phyloP scores from a whole-genome alignment of 2,113 vertebrate genomes.

The Macquaria ambigua region DNA sequence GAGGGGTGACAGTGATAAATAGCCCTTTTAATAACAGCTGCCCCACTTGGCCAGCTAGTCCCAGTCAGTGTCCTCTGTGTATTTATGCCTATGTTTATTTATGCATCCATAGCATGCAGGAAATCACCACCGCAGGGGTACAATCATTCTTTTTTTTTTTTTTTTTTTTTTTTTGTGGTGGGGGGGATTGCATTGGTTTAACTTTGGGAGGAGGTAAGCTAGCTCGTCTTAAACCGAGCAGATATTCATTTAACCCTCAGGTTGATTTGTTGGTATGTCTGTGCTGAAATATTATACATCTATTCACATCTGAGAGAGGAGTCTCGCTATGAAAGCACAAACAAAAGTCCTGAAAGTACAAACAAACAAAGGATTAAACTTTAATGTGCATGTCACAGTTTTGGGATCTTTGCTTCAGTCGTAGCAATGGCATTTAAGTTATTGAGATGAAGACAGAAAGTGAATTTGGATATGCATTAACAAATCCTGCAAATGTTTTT shows the following conservation, averaged over 20 bases:
- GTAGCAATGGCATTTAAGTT: neutral
- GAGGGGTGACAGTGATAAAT: constrained; percentile 90
- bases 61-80: constrained; percentile 87
- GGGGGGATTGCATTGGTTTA: constrained; percentile 71
- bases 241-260: constrained; percentile 62
- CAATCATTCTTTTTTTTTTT: constrained; percentile 82
- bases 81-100: constrained; percentile 89
- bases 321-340: neutral
- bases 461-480: neutral
- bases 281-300: constrained; percentile 21
- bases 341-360: neutral
- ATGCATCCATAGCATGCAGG: constrained; percentile 86
- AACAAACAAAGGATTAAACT: neutral
- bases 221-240: constrained; percentile 58
- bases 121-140: constrained; percentile 85
- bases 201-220: constrained; percentile 70
- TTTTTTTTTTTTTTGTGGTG: constrained; percentile 62
- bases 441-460: neutral
- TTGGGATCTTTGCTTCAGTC: neutral
- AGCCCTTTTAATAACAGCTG: constrained; percentile 91
- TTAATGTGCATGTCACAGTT: neutral
- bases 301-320: constrained; percentile 5
- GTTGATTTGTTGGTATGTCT: constrained; percentile 52
- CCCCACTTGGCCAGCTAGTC: constrained; percentile 86
- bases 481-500: constrained; percentile 15